Conservation (phyloP, 2,113 vertebrate genomes). For the Pterophyllum scalare region DNA sequence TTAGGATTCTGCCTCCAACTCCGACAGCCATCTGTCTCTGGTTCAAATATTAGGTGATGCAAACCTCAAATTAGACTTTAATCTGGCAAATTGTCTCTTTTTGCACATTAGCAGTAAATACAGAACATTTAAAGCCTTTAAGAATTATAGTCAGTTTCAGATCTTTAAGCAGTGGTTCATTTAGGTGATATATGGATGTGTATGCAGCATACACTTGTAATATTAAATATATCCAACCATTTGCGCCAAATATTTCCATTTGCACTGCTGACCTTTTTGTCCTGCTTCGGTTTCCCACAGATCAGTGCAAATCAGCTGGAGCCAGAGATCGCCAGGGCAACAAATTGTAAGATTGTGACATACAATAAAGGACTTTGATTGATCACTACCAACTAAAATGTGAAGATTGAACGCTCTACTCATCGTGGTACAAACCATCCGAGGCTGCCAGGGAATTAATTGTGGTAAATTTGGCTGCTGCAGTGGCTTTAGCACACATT, state of each 20-base stretch:
- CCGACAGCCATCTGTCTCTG: conserved; percentile 77
- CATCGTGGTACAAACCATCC: neutral
- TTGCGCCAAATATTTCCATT: neutral
- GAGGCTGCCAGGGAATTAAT: conserved; percentile 1
- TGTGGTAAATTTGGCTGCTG: conserved; percentile 21
- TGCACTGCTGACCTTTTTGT: conserved; percentile 15
- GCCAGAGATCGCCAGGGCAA: conserved; percentile 88
- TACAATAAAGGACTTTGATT: conserved; percentile 94
- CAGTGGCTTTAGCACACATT: conserved; percentile 30
- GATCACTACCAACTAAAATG: neutral
- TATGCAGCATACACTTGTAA: neutral
- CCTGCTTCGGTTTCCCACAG: conserved; percentile 73
- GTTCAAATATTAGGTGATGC: conserved; percentile 75
- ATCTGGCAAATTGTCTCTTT: conserved; percentile 73
- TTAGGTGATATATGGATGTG: too few species aligned
- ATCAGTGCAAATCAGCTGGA: conserved; percentile 88
- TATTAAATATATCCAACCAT: neutral
- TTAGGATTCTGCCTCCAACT: conserved; percentile 70
- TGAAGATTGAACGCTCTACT: neutral
- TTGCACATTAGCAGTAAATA: conserved; percentile 68
- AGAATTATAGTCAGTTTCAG: conserved; percentile 43
- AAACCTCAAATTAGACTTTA: conserved; percentile 72
- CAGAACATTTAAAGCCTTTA: conserved; percentile 55
- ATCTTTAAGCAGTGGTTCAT: conserved; percentile 1
- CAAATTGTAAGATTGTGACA: conserved; percentile 84